Percentiles rank a stretch among this genome's conserved stretches.
Conservation (phyloP, 2,888 invertebrate genomes). For the Synanthedon tipuliformis region DNA sequence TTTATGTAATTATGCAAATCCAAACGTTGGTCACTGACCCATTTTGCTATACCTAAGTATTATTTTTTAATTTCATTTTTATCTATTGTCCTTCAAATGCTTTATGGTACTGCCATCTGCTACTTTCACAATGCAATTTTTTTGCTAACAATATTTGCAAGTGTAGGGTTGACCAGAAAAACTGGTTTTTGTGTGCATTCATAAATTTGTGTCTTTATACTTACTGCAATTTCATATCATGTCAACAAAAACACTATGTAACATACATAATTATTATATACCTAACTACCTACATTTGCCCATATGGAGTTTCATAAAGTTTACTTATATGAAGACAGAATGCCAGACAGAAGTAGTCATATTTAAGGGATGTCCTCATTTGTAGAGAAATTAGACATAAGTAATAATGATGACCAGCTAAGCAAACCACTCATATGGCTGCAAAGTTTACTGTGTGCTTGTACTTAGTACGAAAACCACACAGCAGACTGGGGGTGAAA, state of each 20-base stretch:
- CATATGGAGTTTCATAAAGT: too few species aligned
- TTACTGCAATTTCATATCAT: background rate
- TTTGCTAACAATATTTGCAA: conserved; percentile 45
- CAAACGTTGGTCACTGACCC: too few species aligned
- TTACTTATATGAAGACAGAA: too few species aligned
- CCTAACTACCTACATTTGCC: background rate
- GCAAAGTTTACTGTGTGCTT: too few species aligned
- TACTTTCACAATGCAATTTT: conserved; percentile 40
- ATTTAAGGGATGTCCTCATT: too few species aligned
- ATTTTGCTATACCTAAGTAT: background rate
- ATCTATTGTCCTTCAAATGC: background rate
- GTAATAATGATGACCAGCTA: too few species aligned
- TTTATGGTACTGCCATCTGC: conserved; percentile 37
- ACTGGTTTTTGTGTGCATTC: conserved; percentile 44
- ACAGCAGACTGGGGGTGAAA: too few species aligned
- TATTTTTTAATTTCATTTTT: background rate
- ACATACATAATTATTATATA: background rate
- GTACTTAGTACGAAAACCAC: too few species aligned
- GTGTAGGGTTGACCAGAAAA: conserved; percentile 21
- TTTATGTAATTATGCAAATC: too few species aligned
- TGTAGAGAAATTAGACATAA: too few species aligned
- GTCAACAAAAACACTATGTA: background rate
- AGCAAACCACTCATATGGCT: too few species aligned
- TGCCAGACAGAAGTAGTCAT: too few species aligned
- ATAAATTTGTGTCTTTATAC: conserved; percentile 9